A percentile compares a stretch with the other conserved stretches of the same genome.
Conservation (phyloP, 1,140 invertebrate species). For the Lordiphosa mommai region DNA sequence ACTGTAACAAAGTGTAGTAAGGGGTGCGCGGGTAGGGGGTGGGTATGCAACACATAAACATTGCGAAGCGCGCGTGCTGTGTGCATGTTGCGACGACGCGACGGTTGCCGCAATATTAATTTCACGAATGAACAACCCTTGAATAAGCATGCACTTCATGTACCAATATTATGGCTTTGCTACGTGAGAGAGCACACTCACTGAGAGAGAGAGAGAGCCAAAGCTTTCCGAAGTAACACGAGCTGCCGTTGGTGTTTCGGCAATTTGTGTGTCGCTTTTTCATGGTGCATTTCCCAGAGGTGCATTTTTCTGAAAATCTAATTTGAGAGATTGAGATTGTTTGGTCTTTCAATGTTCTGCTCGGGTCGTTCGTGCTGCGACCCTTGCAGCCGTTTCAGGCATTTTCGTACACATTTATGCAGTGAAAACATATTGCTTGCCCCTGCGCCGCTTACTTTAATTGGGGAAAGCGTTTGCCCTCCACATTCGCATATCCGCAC, state of each 20-base stretch:
- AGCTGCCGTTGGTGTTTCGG: background rate
- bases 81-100: conserved; percentile 10
- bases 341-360: conserved; percentile 74
- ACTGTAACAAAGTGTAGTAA: conserved; percentile 43
- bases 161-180: conserved; percentile 57
- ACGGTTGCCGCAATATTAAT: conserved; percentile 74
- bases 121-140: conserved; percentile 79
- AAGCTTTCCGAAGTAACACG: background rate
- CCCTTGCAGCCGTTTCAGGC: conserved; percentile 71
- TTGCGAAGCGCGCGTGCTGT: conserved; percentile 63
- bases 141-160: conserved; percentile 76
- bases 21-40: conserved; percentile 21
- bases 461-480: conserved; percentile 52
- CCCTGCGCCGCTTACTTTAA: conserved; percentile 66
- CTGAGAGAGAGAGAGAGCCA: conserved; percentile 11
- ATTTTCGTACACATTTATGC: conserved; percentile 39
- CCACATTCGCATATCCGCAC: conserved; percentile 25
- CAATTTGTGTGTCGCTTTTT: conserved; percentile 53
- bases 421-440: conserved; percentile 36
- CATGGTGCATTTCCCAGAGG: conserved; percentile 78
- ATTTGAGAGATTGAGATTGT: conserved; percentile 79
- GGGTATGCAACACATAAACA: conserved; percentile 59
- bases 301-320: conserved; percentile 79
- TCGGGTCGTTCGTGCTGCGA: conserved; percentile 63
- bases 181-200: conserved; percentile 37